phyloP scores from a whole-genome alignment of 2,797 vertebrate species.

The Nannoperca obscura region DNA sequence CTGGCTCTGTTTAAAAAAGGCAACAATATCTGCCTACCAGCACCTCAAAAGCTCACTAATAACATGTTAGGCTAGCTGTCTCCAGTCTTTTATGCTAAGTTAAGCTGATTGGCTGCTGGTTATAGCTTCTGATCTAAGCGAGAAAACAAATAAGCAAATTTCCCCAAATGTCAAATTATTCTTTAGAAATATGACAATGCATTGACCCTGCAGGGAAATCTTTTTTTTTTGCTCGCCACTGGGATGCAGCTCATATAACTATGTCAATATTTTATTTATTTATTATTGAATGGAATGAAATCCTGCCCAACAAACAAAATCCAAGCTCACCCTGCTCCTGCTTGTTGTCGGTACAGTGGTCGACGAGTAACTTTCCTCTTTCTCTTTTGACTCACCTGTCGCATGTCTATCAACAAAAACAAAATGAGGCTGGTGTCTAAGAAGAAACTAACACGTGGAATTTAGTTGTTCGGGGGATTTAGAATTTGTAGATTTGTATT shows the following conservation, averaged over 20 bases:
- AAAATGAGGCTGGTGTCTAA: neutral
- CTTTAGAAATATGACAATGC: neutral
- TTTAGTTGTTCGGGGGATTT: too few relatives aligned
- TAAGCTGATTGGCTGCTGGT: neutral
- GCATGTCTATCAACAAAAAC: slow-evolving; percentile 71
- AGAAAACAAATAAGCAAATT: neutral
- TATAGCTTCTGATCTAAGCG: neutral
- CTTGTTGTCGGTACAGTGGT: slow-evolving; percentile 59
- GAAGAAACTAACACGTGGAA: neutral
- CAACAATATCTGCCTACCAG: too few relatives aligned
- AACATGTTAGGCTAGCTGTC: neutral
- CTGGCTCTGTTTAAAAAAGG: too few relatives aligned
- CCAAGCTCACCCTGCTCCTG: slow-evolving; percentile 47
- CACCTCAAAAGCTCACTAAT: too few relatives aligned
- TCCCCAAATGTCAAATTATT: neutral
- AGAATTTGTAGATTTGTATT: too few relatives aligned
- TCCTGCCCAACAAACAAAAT: neutral
- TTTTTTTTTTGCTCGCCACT: neutral
- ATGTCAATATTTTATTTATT: neutral
- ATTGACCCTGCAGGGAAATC: too few relatives aligned
- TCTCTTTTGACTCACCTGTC: slow-evolving; percentile 59
- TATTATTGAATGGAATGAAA: neutral
- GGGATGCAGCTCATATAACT: neutral
- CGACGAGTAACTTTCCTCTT: slow-evolving; percentile 77
- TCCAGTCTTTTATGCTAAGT: neutral